These are phyloP conservation scores for Choreutis nemorana DNA, from an alignment of 2,888 invertebrate genomes.

Conservation along the genomic window DNA sequence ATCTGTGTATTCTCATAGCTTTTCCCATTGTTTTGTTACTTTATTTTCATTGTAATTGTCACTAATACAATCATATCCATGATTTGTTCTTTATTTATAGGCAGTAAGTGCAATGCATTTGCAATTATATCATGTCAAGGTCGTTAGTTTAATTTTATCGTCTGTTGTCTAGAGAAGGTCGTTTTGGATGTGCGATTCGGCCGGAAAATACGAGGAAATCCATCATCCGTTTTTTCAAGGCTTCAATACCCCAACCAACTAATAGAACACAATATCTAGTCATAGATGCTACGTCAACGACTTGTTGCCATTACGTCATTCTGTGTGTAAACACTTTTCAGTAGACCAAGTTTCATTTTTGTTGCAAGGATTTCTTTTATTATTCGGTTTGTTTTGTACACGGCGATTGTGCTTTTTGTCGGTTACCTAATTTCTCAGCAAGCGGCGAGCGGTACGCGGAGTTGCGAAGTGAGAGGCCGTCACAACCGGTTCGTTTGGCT, in stretches of 20 bases:
- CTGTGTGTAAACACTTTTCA: conserved; percentile 3
- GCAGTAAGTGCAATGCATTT: conserved; percentile 51
- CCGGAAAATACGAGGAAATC: conserved; percentile 64
- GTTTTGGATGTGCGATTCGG: conserved; percentile 35
- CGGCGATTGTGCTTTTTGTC: conserved; percentile 47
- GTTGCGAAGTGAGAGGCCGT: conserved; percentile 65
- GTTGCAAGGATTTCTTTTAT: conserved; percentile 33
- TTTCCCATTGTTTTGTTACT: conserved; percentile 30
- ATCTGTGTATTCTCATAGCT: conserved; percentile 37
- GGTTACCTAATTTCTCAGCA: conserved; percentile 63
- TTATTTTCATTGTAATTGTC: conserved; percentile 38
- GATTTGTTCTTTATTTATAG: conserved; percentile 45
- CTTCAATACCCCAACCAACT: conserved; percentile 34
- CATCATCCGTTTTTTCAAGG: conserved; percentile 56
- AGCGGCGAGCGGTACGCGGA: conserved; percentile 48
- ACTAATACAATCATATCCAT: conserved; percentile 45
- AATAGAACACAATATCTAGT: conserved; percentile 24
- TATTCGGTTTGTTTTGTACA: conserved; percentile 25
- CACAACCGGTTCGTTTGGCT: conserved; percentile 56
- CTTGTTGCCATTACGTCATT: conserved; percentile 10
- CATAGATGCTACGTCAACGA: conserved; percentile 21
- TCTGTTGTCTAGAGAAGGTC: conserved; percentile 60
- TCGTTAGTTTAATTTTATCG: conserved; percentile 57
- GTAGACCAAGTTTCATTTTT: conserved; percentile 6
- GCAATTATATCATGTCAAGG: conserved; percentile 56